These are phyloP conservation scores for Osmerus eperlanus DNA, from an alignment of 2,113 vertebrate species.

Conservation along the genomic window DNA sequence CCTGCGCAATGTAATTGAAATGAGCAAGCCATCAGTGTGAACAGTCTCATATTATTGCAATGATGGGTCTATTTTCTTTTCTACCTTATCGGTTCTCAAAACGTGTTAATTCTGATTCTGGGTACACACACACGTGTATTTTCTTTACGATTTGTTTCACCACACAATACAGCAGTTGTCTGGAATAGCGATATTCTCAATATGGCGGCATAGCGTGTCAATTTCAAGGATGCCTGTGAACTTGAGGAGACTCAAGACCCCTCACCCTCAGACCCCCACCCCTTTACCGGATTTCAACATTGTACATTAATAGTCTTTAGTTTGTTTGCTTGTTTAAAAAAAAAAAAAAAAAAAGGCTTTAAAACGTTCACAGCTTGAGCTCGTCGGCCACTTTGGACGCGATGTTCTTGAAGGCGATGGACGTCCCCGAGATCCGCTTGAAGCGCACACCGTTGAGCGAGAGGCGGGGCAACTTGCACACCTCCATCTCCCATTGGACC, in stretches of 20 bases:
- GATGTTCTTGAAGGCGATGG: constrained; percentile 98
- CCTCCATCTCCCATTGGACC: constrained; percentile 98
- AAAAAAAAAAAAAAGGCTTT: background rate
- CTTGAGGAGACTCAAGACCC: constrained; percentile 9
- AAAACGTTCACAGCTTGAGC: constrained; percentile 87
- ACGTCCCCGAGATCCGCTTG: constrained; percentile 96
- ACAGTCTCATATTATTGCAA: constrained; percentile 84
- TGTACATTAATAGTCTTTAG: background rate
- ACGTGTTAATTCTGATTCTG: constrained; percentile 18
- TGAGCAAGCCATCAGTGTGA: constrained; percentile 75
- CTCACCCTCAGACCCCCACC: background rate
- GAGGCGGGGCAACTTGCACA: constrained; percentile 92
- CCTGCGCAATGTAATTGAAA: constrained; percentile 63
- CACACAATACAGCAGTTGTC: constrained; percentile 53
- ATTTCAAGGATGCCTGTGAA: constrained; percentile 66
- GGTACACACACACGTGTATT: constrained; percentile 7
- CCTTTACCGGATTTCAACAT: constrained; percentile 43
- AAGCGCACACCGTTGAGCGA: constrained; percentile 95
- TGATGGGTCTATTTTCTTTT: constrained; percentile 49
- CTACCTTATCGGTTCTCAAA: constrained; percentile 49
- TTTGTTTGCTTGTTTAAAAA: background rate
- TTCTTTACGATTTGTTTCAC: constrained; percentile 16
- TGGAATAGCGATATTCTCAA: constrained; percentile 75
- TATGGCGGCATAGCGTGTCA: constrained; percentile 58
- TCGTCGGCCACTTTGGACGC: constrained; percentile 98